Conservation (phyloP, 2,797 vertebrate genomes). For the Mastacembelus armatus region DNA sequence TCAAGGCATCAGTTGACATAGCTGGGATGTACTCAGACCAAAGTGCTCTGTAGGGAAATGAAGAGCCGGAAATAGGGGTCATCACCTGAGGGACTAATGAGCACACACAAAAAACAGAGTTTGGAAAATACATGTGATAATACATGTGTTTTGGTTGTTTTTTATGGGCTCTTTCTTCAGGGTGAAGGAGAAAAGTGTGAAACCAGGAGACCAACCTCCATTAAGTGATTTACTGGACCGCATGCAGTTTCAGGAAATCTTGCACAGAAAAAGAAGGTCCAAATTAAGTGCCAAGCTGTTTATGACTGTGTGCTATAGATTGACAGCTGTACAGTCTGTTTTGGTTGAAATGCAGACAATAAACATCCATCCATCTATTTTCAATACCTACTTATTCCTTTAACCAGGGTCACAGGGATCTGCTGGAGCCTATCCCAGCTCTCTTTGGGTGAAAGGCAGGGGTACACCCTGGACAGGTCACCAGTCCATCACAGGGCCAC, state of each 20-base stretch:
- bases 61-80: conserved; percentile 26
- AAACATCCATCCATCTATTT: no score
- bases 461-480: no score
- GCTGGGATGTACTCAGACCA: conserved; percentile 26
- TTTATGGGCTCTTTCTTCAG: conserved; percentile 26
- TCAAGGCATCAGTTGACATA: conserved; percentile 8
- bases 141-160: conserved; percentile 49
- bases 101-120: conserved; percentile 37
- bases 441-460: no score
- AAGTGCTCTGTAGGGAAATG: conserved; percentile 38
- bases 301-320: conserved; percentile 25
- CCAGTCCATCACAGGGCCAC: no score
- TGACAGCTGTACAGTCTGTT: conserved; percentile 26
- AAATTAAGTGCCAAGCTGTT: conserved; percentile 48
- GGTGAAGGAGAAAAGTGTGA: conserved; percentile 25
- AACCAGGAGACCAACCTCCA: conserved; percentile 25
- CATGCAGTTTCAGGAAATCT: conserved; percentile 60
- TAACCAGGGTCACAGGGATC: no score
- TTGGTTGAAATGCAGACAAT: conserved; percentile 13
- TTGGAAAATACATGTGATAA: conserved; percentile 61
- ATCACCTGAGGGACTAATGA: conserved; percentile 21
- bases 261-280: conserved; percentile 45
- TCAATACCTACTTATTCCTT: no score
- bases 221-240: conserved; percentile 66
- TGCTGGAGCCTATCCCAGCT: no score